phyloP scores from a whole-genome alignment of 1,140 invertebrate genomes.

The Sminthurinus signatus region DNA sequence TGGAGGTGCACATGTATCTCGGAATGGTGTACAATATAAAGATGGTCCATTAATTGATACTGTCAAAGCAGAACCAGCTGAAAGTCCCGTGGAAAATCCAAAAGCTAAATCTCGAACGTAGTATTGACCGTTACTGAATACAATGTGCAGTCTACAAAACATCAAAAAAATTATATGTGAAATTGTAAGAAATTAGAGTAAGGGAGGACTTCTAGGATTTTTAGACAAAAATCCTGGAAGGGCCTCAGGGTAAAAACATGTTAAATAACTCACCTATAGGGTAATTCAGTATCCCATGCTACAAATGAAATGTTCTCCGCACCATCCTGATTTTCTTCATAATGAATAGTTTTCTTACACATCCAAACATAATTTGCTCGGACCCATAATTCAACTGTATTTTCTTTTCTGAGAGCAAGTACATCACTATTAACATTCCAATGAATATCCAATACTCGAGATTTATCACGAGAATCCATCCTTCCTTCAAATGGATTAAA shows the following conservation, averaged over 20 bases:
- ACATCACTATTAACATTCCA: constrained; percentile 37
- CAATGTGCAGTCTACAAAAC: constrained; percentile 26
- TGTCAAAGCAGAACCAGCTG: constrained; percentile 27
- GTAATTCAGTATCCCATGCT: constrained; percentile 26
- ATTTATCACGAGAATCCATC: neutral
- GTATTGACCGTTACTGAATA: constrained; percentile 20
- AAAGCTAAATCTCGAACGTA: constrained; percentile 24
- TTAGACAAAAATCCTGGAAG: no score
- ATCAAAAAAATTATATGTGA: no score
- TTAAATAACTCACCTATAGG: constrained; percentile 25
- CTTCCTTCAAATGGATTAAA: constrained; percentile 28
- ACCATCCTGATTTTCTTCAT: neutral
- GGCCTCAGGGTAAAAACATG: no score
- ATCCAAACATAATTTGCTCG: constrained; percentile 39
- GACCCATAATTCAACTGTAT: constrained; percentile 33
- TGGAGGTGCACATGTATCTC: constrained; percentile 36
- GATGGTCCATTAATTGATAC: constrained; percentile 30
- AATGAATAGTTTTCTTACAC: constrained; percentile 24
- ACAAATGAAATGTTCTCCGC: neutral
- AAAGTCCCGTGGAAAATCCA: constrained; percentile 12
- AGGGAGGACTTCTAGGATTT: no score
- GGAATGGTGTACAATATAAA: constrained; percentile 36
- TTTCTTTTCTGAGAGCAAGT: constrained; percentile 22
- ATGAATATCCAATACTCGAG: constrained; percentile 3
- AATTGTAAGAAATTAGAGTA: no score